A percentile compares a stretch with the other conserved stretches of the same genome.
These are phyloP conservation scores for Amiota mariae DNA, from an alignment of 2,888 invertebrate genomes.

Conservation along the genomic window DNA sequence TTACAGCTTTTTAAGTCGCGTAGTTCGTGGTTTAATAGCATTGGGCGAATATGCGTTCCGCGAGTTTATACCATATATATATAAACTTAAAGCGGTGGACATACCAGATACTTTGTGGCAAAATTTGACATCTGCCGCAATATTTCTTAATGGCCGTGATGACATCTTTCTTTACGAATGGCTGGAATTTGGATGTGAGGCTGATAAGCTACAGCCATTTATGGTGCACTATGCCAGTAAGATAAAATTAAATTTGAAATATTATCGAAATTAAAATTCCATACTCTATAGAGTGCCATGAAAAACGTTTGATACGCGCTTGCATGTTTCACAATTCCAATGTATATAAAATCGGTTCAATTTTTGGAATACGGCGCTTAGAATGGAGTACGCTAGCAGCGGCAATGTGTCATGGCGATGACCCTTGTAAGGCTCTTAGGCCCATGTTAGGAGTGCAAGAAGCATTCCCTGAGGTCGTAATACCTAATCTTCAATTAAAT, in stretches of 20 bases:
- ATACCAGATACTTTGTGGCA: conserved; percentile 65
- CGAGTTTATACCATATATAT: conserved; percentile 70
- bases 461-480: conserved; percentile 59
- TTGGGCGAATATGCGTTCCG: conserved; percentile 72
- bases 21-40: conserved; percentile 65
- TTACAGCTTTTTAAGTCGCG: conserved; percentile 69
- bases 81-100: conserved; percentile 61
- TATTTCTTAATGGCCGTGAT: conserved; percentile 67
- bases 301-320: conserved; percentile 57
- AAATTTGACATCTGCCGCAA: conserved; percentile 65
- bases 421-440: conserved; percentile 64
- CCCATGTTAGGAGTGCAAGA: conserved; percentile 59
- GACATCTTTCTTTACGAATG: conserved; percentile 73
- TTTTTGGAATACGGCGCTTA: conserved; percentile 64
- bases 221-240: conserved; percentile 68
- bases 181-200: conserved; percentile 69
- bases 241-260: conserved; percentile 27
- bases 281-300: conserved; percentile 55
- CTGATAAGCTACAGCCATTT: conserved; percentile 68
- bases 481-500: conserved; percentile 61
- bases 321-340: conserved; percentile 51
- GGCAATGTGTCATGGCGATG: conserved; percentile 67
- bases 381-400: conserved; percentile 67
- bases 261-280: background rate
- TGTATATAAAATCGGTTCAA: conserved; percentile 63